Evolutionary conservation across 2,888 invertebrate species (phyloP).

Genomic region (Conomelus anceps): DNA sequence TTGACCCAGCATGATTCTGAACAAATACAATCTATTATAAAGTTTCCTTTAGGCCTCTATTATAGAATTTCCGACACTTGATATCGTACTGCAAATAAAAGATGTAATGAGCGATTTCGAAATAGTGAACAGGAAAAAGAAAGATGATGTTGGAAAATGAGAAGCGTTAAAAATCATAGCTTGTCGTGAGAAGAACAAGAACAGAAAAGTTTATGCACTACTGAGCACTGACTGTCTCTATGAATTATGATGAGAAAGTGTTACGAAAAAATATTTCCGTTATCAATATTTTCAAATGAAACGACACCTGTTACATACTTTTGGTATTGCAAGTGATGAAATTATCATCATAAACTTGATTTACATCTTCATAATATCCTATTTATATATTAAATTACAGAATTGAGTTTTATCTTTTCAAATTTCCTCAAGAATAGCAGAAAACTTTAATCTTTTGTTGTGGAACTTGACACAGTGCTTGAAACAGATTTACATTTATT

Average conservation of each 20-base stretch:
- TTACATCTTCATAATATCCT: too few species aligned
- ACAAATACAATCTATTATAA: too few species aligned
- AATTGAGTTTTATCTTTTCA: too few species aligned
- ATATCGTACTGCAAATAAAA: background rate
- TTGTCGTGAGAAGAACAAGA: background rate
- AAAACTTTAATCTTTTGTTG: too few species aligned
- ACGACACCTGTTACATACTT: background rate
- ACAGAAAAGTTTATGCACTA: background rate
- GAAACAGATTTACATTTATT: too few species aligned
- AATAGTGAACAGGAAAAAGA: background rate
- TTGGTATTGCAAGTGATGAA: background rate
- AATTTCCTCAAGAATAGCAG: too few species aligned
- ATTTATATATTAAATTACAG: too few species aligned
- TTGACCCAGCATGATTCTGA: too few species aligned
- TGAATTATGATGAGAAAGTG: background rate
- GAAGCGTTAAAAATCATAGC: background rate
- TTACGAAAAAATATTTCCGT: background rate
- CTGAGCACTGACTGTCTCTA: background rate
- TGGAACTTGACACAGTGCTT: too few species aligned
- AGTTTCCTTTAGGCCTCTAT: too few species aligned
- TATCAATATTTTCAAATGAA: background rate
- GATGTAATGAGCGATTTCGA: background rate
- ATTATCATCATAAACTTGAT: background rate
- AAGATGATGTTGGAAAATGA: background rate
- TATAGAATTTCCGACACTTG: too few species aligned